Base-by-base conservation (phyloP, 2,797 vertebrate genomes). In the Bovichtus variegatus region DNA sequence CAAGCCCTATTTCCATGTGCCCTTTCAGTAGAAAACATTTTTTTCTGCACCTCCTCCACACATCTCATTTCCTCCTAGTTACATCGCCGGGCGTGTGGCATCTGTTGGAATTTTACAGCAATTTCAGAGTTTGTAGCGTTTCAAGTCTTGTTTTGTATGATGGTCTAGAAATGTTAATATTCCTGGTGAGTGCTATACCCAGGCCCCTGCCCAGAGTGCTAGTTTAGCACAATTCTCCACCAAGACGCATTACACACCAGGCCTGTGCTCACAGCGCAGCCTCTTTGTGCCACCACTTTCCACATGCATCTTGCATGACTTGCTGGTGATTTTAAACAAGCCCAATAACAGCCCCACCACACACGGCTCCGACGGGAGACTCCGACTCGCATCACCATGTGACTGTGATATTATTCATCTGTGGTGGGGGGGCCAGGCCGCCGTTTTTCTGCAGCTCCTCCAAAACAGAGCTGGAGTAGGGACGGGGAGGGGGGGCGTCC, bases 231-330 rank as follows among this genome's bases (percentile, higher is more conserved):
- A 53, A 74, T 76, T 78, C 78, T 87, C 84, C 78, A 74, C 74
- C 60, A 74, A 81, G 79, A 84, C 74, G 34, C 78, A 73, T 82
- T 83, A 80, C 75, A 79, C 81, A 79, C 71, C 69, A 71, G 74
- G 70, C 78, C 68, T 62, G 62, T 29, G 63, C 75, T 76, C 79
- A 21, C 85, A 57, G 64, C 65, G 77, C 72, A 46, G 59, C 46
- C 57, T 72, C 78, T 79, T 13, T 73, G 68, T 58, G 71, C 83
- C 81, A 41, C 83, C 81, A 41, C 86, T 81, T 86, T 83, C 34
- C 77, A 41, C 87, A 92, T 93, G 88, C 87, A 93, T 94, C 88
- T 93, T 94, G 91, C 85, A 93, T 93, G 91, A 93, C 87, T 88
- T 51, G 62, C 78, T 77, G 81, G 78, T 79, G 86, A 83, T 92